Evolutionary conservation across 2,113 vertebrate genomes (phyloP), one percentile per base, ranked within the genome.

Genomic region (Micromys minutus): DNA sequence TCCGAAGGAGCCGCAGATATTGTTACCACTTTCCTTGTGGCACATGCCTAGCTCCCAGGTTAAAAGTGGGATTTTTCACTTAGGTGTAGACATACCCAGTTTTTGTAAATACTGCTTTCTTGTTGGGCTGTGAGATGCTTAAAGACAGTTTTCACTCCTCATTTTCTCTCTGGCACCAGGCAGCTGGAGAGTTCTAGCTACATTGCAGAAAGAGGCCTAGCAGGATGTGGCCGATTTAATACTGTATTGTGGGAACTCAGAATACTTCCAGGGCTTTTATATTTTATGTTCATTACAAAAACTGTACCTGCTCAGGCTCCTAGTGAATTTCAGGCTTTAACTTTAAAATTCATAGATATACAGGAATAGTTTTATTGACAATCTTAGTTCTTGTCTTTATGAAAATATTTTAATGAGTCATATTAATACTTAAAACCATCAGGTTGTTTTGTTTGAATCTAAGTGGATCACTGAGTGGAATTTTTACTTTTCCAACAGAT

Each of bases 401-500:
- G 81, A 94, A 93, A 90, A 65, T 88, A 79, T 34, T 93, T 89
- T 88, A 63, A 59, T 77, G 34, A 80, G 22, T 81, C 69, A 39
- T 45, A 81, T 84, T 75, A 86, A 71, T 72, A 67, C 7, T n/a
- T 24, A 13, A 77, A 75, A 34, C 65, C 21, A 87, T 75, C 34
- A 71, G 45, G 36, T 74, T 75, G 87, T 86, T 4, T 61, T 80
- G 47, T 72, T 75, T 89, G 31, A 61, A 29, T 94, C 87, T 93
- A 96, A n/a, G 29, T 94, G 80, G 34, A 55, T 80, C 95, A 29
- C 22, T 55, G 36, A 94, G 22, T 87, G 42, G 19, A 29, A 85
- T 77, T 95, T 95, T 88, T 15, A 90, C 71, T 90, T 77, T 93
- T 84, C 45, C 26, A 90, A 72, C 80, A 81, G 72, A 47, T 61